phyloP scores from a whole-genome alignment of 2,797 vertebrate species.

The Bovichtus diacanthus region DNA sequence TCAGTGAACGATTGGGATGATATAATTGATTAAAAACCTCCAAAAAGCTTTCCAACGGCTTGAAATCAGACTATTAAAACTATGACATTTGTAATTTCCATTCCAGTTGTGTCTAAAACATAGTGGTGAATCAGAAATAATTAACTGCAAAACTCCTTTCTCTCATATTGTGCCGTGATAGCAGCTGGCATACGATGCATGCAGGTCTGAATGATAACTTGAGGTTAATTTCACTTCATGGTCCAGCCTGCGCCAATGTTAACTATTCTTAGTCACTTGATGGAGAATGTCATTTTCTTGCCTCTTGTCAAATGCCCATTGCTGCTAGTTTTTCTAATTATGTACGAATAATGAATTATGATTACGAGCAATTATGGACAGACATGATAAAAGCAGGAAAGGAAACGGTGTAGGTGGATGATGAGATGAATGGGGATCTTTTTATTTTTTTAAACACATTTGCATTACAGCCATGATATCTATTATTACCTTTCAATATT shows the following conservation, averaged over 20 bases:
- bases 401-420: neutral
- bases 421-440: neutral
- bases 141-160: constrained; percentile 3
- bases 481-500: neutral
- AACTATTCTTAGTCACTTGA: neutral
- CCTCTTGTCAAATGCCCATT: neutral
- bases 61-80: constrained; percentile 23
- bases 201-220: constrained; percentile 13
- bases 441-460: no score
- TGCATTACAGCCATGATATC: neutral
- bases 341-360: constrained; percentile 14
- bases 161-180: neutral
- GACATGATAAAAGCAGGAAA: constrained; percentile 11
- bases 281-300: neutral
- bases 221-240: constrained; percentile 8
- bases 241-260: neutral
- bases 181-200: neutral
- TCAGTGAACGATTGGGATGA: neutral
- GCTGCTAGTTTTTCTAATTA: constrained; percentile 32
- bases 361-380: constrained; percentile 7
- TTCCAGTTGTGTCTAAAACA: neutral
- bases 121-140: constrained; percentile 15
- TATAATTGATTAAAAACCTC: neutral
- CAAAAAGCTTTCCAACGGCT: neutral
- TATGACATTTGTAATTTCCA: constrained; percentile 15